Evolutionary conservation across 2,797 vertebrate genomes (phyloP).

Genomic region (Tangara arthus): DNA sequence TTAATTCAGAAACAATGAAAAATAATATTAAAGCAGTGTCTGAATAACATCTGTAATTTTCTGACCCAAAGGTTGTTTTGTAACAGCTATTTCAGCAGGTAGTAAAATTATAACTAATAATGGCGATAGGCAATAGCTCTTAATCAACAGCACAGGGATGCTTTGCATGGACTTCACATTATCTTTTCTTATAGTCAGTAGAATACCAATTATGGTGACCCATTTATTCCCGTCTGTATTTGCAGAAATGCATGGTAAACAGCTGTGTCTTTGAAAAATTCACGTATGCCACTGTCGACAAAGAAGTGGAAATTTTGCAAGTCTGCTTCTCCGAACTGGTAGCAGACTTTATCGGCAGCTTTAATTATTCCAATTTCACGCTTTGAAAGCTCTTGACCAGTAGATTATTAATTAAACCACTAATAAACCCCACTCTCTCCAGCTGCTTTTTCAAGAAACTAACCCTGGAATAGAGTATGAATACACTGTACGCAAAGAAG

Average conservation of each 20-base stretch:
- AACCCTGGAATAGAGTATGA: slow-evolving; percentile 90
- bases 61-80: not conserved
- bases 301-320: not conserved
- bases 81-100: not conserved
- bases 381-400: not conserved
- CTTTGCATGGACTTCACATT: not conserved
- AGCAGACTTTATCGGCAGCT: not conserved
- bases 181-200: not conserved
- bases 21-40: not conserved
- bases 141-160: not conserved
- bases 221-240: not conserved
- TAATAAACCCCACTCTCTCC: not conserved
- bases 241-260: not conserved
- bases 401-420: not conserved
- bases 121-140: not conserved
- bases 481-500: slow-evolving; percentile 86
- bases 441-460: slow-evolving; percentile 93
- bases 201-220: not conserved
- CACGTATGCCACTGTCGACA: rapidly evolving
- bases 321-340: not conserved
- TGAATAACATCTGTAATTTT: not conserved
- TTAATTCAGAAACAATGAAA: not conserved
- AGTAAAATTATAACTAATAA: not conserved
- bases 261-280: not conserved
- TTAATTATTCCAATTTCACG: not conserved